Evolutionary conservation across 2,888 invertebrate species (phyloP).

Genomic region (Pterobdella sp.): DNA sequence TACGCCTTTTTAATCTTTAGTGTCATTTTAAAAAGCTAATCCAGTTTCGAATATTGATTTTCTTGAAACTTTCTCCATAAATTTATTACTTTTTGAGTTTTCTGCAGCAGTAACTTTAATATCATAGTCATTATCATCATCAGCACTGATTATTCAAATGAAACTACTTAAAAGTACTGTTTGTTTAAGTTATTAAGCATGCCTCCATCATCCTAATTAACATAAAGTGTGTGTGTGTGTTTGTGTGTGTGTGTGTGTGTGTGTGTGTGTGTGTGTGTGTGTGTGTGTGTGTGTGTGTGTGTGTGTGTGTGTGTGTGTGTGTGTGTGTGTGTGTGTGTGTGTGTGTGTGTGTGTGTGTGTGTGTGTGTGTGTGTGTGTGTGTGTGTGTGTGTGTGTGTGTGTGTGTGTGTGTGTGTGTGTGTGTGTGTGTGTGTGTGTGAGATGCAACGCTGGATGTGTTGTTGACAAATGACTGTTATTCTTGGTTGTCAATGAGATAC

Average conservation of each 20-base stretch:
- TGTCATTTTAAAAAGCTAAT: too few species aligned
- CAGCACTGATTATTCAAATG: too few species aligned
- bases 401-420: conserved; percentile 17
- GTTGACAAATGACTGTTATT: not conserved
- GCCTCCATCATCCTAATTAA: not conserved
- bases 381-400: conserved; percentile 15
- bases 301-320: conserved; percentile 11
- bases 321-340: conserved; percentile 16
- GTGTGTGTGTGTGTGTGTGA: conserved; percentile 22
- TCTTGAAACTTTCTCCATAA: too few species aligned
- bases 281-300: conserved; percentile 1
- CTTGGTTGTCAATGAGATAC: not conserved
- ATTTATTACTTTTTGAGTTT: too few species aligned
- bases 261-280: conserved; percentile 8
- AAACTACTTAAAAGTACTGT: too few species aligned
- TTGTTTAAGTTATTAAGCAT: not conserved
- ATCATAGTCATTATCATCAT: too few species aligned
- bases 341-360: conserved; percentile 16
- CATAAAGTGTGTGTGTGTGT: not conserved
- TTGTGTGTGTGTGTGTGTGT: conserved; percentile 15
- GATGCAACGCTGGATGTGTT: not conserved
- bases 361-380: conserved; percentile 9
- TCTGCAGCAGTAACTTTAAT: too few species aligned
- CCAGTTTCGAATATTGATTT: too few species aligned
- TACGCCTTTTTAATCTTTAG: too few species aligned